phyloP scores from a whole-genome alignment of 2,797 vertebrate species.

The Eleutherodactylus coqui region DNA sequence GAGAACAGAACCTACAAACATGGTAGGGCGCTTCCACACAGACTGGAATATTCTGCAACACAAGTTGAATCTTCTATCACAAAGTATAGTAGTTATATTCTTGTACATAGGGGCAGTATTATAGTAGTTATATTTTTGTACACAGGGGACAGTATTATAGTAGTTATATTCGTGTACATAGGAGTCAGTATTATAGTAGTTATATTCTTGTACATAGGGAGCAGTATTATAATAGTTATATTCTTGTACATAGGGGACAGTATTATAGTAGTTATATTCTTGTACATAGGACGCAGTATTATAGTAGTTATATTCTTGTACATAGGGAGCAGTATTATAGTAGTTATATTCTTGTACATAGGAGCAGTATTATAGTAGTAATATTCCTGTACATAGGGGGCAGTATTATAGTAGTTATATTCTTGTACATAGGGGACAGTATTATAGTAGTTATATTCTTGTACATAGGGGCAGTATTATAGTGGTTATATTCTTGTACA shows the following conservation, averaged over 20 bases:
- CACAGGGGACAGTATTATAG: neutral
- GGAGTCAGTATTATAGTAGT: neutral
- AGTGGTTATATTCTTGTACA: neutral
- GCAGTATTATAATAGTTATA: constrained; percentile 1
- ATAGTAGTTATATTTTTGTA: neutral
- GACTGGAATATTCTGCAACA: too few species aligned
- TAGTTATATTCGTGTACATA: neutral
- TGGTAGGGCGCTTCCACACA: neutral
- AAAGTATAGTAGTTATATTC: neutral
- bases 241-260: neutral
- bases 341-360: neutral
- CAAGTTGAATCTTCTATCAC: too few species aligned
- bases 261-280: neutral
- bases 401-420: neutral
- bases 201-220: neutral
- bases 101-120: neutral
- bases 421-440: neutral
- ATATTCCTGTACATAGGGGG: neutral
- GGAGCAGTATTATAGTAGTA: neutral
- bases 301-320: constrained; percentile 16
- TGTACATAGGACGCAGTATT: neutral
- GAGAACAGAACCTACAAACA: neutral
- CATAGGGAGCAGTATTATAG: constrained; percentile 2
- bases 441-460: constrained; percentile 1
- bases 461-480: neutral